A percentile compares a stretch with the other conserved stretches of the same genome.
phyloP scores from a whole-genome alignment of 2,888 invertebrate species.

The Pelosia muscerda region DNA sequence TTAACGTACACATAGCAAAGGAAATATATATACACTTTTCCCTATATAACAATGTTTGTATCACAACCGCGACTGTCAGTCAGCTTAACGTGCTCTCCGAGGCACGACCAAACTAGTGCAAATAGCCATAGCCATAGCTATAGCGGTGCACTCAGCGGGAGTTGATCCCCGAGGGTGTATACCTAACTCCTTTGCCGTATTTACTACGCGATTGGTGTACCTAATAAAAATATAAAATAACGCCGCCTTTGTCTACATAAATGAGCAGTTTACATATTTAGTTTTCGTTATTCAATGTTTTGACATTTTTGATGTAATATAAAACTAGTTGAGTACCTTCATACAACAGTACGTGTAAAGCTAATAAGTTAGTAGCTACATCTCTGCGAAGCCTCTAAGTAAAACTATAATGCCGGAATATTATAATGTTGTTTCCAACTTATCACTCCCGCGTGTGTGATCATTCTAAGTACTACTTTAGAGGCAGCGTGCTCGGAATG shows the following conservation, averaged over 20 bases:
- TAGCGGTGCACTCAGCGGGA: too few relatives aligned
- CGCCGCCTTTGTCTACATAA: constrained; percentile 2
- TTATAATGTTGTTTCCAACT: constrained; percentile 21
- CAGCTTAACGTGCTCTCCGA: too few relatives aligned
- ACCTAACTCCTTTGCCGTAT: too few relatives aligned
- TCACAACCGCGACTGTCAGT: too few relatives aligned
- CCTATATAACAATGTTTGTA: too few relatives aligned
- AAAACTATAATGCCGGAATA: background rate
- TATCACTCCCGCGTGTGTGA: constrained; percentile 9
- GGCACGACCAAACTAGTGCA: too few relatives aligned
- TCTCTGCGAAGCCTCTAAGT: background rate
- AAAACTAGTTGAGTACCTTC: background rate
- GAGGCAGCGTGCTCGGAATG: constrained; percentile 22
- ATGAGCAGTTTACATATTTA: background rate
- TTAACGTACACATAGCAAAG: background rate
- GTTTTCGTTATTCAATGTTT: constrained; percentile 1
- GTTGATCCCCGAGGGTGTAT: too few relatives aligned
- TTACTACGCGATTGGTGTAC: background rate
- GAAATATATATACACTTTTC: too few relatives aligned
- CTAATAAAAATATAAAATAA: background rate
- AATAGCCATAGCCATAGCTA: too few relatives aligned
- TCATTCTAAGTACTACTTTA: constrained; percentile 17
- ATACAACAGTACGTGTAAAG: background rate
- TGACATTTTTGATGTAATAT: constrained; percentile 7
- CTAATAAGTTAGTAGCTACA: background rate